Conservation (phyloP, 2,113 vertebrate species). For the Peromyscus maniculatus region DNA sequence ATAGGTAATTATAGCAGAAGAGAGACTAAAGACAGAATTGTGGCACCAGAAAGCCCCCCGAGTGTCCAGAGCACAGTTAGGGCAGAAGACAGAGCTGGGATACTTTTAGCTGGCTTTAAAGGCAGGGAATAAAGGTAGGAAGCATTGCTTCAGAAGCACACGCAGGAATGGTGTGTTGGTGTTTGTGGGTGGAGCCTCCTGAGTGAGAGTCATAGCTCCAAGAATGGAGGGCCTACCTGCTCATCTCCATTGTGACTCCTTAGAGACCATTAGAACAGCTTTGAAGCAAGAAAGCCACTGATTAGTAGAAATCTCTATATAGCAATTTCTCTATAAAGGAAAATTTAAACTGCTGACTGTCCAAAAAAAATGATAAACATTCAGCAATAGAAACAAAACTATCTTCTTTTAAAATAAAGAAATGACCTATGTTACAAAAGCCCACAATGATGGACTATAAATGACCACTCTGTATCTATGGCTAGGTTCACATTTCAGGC, state of each 20-base stretch:
- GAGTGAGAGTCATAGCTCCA: background rate
- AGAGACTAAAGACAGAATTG: background rate
- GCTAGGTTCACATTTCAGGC: background rate
- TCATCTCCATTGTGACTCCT: background rate
- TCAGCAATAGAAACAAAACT: conserved; percentile 51
- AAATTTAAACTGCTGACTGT: conserved; percentile 46
- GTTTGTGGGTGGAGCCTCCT: background rate
- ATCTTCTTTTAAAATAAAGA: conserved; percentile 43
- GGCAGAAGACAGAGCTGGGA: background rate
- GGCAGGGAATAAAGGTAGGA: background rate
- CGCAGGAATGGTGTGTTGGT: background rate
- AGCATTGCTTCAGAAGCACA: background rate
- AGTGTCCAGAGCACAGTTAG: background rate
- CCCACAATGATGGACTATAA: background rate
- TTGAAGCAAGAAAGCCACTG: background rate
- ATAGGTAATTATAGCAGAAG: background rate
- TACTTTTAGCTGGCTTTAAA: background rate
- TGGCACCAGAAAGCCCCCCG: background rate
- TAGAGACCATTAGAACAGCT: background rate
- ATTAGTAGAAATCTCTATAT: conserved; percentile 44
- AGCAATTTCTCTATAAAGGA: conserved; percentile 45
- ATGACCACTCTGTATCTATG: background rate
- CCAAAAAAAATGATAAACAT: conserved; percentile 53
- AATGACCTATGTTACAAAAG: conserved; percentile 7
- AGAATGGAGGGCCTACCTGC: conserved; percentile 17